Conservation (phyloP, 2,113 vertebrate genomes). For the Varanus komodoensis region DNA sequence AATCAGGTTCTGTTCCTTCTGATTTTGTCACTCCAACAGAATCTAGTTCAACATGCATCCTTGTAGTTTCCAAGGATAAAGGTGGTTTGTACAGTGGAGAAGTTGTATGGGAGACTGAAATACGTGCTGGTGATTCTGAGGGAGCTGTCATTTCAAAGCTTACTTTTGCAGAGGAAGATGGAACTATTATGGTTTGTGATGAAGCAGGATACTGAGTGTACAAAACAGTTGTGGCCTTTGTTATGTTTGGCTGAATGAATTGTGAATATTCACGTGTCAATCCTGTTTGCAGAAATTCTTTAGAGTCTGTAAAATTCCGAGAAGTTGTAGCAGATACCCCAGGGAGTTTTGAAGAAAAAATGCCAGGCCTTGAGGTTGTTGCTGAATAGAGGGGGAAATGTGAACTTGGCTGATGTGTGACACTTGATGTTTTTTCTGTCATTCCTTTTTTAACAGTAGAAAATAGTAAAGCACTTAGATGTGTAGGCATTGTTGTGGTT, state of each 20-base stretch:
- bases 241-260: slow-evolving; percentile 25
- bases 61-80: slow-evolving; percentile 35
- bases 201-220: slow-evolving; percentile 16
- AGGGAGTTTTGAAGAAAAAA: slow-evolving; percentile 34
- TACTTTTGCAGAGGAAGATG: slow-evolving; percentile 42
- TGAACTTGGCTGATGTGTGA: neutral
- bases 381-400: slow-evolving; percentile 32
- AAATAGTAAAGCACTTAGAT: slow-evolving; percentile 1
- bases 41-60: slow-evolving; percentile 31
- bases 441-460: slow-evolving; percentile 32
- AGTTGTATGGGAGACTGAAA: slow-evolving; percentile 41
- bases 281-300: slow-evolving; percentile 61
- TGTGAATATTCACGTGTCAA: slow-evolving; percentile 50
- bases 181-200: neutral
- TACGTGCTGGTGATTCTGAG: slow-evolving; percentile 35
- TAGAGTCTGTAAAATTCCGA: slow-evolving; percentile 50
- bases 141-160: slow-evolving; percentile 30
- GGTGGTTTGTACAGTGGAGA: slow-evolving; percentile 35
- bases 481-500: neutral
- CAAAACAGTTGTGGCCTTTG: slow-evolving; percentile 40
- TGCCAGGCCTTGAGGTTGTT: slow-evolving; percentile 20
- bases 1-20: neutral
- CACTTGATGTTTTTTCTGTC: neutral
- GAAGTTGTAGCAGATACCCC: slow-evolving; percentile 38
- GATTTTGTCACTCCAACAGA: slow-evolving; percentile 6